These are phyloP conservation scores for Standfussiana lucernea DNA, from an alignment of 2,888 invertebrate genomes.

Conservation along the genomic window DNA sequence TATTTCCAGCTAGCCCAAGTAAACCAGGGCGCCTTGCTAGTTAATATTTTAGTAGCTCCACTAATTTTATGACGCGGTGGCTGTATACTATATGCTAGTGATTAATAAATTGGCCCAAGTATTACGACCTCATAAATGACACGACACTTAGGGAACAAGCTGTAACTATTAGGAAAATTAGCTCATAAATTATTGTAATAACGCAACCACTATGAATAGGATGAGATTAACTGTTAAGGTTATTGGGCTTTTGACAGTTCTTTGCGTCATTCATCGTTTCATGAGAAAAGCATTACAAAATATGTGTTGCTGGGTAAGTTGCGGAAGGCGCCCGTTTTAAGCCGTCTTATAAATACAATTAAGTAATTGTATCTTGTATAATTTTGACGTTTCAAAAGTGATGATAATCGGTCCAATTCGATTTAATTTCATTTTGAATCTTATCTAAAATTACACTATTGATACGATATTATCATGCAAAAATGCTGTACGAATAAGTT, in stretches of 20 bases:
- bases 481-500: not conserved
- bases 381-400: not conserved
- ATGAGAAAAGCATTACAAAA: not conserved
- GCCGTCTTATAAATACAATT: not conserved
- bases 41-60: slow-evolving; percentile 52
- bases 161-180: slow-evolving; percentile 50
- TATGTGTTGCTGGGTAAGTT: not conserved
- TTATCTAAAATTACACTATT: not conserved
- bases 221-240: slow-evolving; percentile 33
- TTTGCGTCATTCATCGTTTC: not conserved
- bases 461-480: not conserved
- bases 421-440: not conserved
- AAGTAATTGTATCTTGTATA: not conserved
- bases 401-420: not conserved
- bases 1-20: slow-evolving; percentile 43
- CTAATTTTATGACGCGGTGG: slow-evolving; percentile 48
- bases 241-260: not conserved
- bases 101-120: slow-evolving; percentile 51
- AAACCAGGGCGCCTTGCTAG: slow-evolving; percentile 32
- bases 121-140: slow-evolving; percentile 51
- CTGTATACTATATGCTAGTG: slow-evolving; percentile 36
- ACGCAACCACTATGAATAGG: slow-evolving; percentile 15
- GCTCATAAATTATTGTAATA: slow-evolving; percentile 36
- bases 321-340: not conserved
- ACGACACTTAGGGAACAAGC: slow-evolving; percentile 32